Evolutionary conservation across 92 coral and sea anemone species (phyloP), one percentile per base, ranked within the genome.

Genomic region (Phymanthus crucifer): DNA sequence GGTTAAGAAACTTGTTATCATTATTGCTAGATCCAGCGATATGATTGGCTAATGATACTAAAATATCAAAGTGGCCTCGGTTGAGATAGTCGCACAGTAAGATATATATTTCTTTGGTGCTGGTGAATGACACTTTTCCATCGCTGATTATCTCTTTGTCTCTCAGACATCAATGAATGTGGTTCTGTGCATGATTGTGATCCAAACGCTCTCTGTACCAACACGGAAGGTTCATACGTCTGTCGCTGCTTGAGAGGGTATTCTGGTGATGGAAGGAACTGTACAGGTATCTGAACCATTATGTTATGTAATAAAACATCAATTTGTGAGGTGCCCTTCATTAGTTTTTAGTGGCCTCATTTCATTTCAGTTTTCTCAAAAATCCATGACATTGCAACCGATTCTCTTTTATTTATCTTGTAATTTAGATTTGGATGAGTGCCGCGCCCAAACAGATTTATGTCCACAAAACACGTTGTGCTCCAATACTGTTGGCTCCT

Each of bases 391-490:
- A 5, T 43, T 2, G 16, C 13, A 7, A 17, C 48, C 48, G 14
- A 7, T 17, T 43, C 14, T 9, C 14, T 17, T 43, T 11, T 43
- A 43, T 58, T 3, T 8, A 4, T 21, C 10, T 61, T 4, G 18
- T 61, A 24, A n/a, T 54, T 80, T 84, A 92, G 97, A 92, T 80
- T 33, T 77, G 38, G 79, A 93, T 77, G 98, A 93, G 70, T 93
- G 98, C 47, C 78, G 17, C 19, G 50, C 19, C 37, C 83, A 87
- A 11, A 77, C 79, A 10, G 76, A 70, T 31, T 66, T 69, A 37
- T 94, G 98, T 77, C 72, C 85, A 50, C 54, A 13, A 6, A 84
- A 87, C 57, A 85, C 97, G n/a, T 36, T 74, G 16, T 92, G 97
- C 47, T 72, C 36, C 75, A 86, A 91, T 81, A 81, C 81, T 23